Evolutionary conservation across 1,140 invertebrate species (phyloP), one percentile per base, ranked within the genome.

Genomic region (Saccostrea glomerata): DNA sequence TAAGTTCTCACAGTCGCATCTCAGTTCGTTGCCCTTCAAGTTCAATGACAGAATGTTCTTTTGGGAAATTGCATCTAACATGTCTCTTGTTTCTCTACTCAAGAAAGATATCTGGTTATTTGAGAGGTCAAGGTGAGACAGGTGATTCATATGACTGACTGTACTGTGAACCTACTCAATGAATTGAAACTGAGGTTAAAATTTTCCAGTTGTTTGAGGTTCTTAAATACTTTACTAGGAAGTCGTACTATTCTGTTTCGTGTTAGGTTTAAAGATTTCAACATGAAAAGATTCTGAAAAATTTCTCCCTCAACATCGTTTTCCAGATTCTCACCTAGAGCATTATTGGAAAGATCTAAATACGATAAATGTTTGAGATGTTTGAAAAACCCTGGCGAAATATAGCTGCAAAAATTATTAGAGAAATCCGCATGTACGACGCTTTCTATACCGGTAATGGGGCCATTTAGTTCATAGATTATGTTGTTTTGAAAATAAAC

Each of bases 61-160:
- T 83, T n/a, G 20, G 2, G 82, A 83, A 15, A 83, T 94, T 90
- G 96, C 95, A 88, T 83, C 82, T n/a, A 83, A 23, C 11, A 23
- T 23, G 15, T 23, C 47, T 23, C 36, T 40, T 9, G 15, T 83
- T 47, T 47, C 7, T 20, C 6, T 0, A 47, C 30, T 47, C 36
- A 83, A 54, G 36, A 7, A 54, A 0, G 36, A 55, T 54, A 83
- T 20, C n/a, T 83, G 82, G 30, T 83, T 83, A n/a, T 83, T 54
- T 2, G 82, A 83, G 7, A 83, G 54, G 82, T 83, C 82, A 1
- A 83, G 82, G 7, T n/a, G n/a, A 15, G 6, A 15, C 0, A 82
- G 4, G 0, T 23, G 36, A 11, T 47, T 54, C 36, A 83, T 83
- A 7, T 82, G 25, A 20, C n/a, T 7, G 13, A 82, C 5, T 20